Percentiles rank a stretch among this genome's conserved stretches.
Conservation (phyloP, 37 sponge, comb jelly and placozoan genomes). For the Hexactinellida sp. region DNA sequence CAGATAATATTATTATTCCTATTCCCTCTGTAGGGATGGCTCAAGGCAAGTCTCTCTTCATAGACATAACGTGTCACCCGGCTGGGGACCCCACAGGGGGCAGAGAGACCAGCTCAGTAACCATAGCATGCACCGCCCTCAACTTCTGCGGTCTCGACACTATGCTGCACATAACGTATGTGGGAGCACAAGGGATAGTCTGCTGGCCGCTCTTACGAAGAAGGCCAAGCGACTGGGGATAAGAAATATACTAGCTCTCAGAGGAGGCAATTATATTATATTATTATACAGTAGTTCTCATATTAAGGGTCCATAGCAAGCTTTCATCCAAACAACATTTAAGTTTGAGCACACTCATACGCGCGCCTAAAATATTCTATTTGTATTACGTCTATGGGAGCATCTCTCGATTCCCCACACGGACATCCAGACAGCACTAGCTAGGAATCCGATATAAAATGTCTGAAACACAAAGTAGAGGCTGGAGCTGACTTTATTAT, state of each 20-base stretch:
- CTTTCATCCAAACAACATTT: no score
- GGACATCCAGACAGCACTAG: conserved; percentile 82
- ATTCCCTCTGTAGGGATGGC: conserved; percentile 80
- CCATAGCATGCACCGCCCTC: conserved; percentile 77
- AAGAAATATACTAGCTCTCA: conserved; percentile 78
- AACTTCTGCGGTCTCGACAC: conserved; percentile 90
- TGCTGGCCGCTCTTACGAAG: conserved; percentile 40
- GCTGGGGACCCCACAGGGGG: conserved; percentile 65
- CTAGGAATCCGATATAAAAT: conserved; percentile 63
- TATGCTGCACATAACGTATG: conserved; percentile 88
- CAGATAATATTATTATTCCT: no score
- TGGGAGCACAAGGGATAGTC: conserved; percentile 37
- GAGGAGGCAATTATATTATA: conserved; percentile 64
- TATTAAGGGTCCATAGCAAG: no score
- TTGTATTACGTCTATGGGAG: no score
- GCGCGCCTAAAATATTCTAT: no score
- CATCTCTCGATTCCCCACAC: no score
- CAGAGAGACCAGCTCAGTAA: conserved; percentile 72
- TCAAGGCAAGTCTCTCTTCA: conserved; percentile 77
- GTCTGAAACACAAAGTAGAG: conserved; percentile 91
- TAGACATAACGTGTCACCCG: conserved; percentile 94
- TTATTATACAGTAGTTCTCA: no score
- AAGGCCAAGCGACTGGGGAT: conserved; percentile 73
- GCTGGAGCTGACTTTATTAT: conserved; percentile 94
- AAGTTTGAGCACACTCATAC: no score